These are phyloP conservation scores for Ochlodes sylvanus DNA, from an alignment of 2,888 invertebrate genomes.

Conservation along the genomic window DNA sequence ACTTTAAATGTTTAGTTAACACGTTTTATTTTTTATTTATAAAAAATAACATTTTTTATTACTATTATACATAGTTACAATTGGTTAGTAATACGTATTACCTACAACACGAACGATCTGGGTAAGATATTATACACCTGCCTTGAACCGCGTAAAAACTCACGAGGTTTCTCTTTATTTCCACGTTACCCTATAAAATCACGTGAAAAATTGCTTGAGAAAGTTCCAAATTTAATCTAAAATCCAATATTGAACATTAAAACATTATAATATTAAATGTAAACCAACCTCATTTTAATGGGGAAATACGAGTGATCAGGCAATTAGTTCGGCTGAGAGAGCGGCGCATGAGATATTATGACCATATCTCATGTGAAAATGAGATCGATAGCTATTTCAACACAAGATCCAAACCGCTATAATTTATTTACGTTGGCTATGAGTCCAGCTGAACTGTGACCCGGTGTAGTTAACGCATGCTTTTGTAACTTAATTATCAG, in stretches of 20 bases:
- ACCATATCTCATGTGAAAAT: constrained; percentile 62
- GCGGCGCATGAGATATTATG: constrained; percentile 58
- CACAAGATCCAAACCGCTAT: constrained; percentile 43
- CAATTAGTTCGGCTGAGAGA: constrained; percentile 59
- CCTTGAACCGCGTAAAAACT: background rate
- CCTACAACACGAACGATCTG: too few species aligned
- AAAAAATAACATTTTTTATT: too few species aligned
- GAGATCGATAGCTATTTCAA: constrained; percentile 59
- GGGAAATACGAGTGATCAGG: constrained; percentile 41
- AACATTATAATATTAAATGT: constrained; percentile 28
- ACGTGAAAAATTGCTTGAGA: constrained; percentile 16
- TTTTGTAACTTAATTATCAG: constrained; percentile 61
- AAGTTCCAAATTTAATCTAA: constrained; percentile 31
- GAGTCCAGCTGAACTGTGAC: constrained; percentile 59
- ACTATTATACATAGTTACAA: too few species aligned
- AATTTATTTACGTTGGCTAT: constrained; percentile 45
- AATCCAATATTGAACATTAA: constrained; percentile 21
- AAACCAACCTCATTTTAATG: constrained; percentile 38
- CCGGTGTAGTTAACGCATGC: constrained; percentile 54
- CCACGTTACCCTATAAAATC: background rate
- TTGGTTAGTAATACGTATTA: too few species aligned
- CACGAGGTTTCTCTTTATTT: background rate
- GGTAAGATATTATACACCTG: too few species aligned
- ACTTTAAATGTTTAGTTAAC: too few species aligned
- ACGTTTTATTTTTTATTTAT: too few species aligned